Conservation (phyloP, 2,888 invertebrate species). For the Drosophila nr. perissopoda region DNA sequence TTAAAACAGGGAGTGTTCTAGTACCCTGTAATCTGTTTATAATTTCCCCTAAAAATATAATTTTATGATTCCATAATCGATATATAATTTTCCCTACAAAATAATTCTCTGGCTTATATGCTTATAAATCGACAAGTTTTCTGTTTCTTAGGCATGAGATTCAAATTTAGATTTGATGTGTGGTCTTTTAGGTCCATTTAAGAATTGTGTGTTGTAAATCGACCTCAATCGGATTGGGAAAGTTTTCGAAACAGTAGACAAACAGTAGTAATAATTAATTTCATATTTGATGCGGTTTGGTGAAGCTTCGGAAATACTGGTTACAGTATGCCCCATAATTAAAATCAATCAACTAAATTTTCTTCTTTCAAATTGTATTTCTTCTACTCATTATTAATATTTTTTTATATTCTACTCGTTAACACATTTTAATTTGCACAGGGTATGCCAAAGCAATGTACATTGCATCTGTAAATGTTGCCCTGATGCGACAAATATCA, state of each 20-base stretch:
- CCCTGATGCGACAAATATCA: constrained; percentile 21
- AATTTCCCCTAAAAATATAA: neutral
- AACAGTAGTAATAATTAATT: no score
- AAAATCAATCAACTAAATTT: neutral
- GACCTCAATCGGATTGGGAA: neutral
- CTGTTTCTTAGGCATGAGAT: neutral
- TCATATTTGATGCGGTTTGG: neutral
- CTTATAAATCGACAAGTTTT: neutral
- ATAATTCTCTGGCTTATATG: neutral
- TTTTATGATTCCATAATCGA: neutral
- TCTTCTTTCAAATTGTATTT: neutral
- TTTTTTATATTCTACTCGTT: neutral
- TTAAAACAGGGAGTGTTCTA: neutral
- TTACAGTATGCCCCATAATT: neutral
- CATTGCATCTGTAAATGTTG: neutral
- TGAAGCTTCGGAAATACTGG: neutral
- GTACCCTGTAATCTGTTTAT: neutral
- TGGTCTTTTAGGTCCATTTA: neutral
- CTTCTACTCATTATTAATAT: neutral
- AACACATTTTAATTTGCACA: neutral
- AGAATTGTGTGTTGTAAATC: neutral
- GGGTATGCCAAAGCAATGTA: neutral
- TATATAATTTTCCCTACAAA: neutral
- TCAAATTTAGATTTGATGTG: neutral
- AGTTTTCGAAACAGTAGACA: no score